phyloP scores from a whole-genome alignment of 1,140 invertebrate species.

The Chymomyza costata region DNA sequence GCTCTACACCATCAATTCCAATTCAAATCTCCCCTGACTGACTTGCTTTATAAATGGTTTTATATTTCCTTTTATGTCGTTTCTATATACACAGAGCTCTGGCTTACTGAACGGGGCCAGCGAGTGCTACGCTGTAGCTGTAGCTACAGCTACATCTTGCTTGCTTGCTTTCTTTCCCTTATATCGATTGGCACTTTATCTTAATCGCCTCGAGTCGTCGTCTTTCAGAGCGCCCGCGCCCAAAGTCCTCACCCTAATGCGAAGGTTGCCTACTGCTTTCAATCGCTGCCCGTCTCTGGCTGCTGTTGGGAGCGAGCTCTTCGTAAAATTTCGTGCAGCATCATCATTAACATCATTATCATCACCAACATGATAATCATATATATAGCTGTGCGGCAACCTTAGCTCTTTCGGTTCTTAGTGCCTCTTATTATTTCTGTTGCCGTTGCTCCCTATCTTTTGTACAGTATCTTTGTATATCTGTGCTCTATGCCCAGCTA shows the following conservation, averaged over 20 bases:
- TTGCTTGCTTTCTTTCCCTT: conserved; percentile 62
- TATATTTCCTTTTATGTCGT: conserved; percentile 72
- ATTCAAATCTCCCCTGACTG: conserved; percentile 72
- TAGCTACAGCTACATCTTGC: conserved; percentile 21
- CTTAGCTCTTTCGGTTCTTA: conserved; percentile 12
- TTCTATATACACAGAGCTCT: conserved; percentile 19
- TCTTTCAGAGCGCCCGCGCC: conserved; percentile 36
- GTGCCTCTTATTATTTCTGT: not conserved
- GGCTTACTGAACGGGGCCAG: conserved; percentile 11
- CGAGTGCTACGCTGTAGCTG: conserved; percentile 16
- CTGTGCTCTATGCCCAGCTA: conserved; percentile 12
- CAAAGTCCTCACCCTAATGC: conserved; percentile 34
- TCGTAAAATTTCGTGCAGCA: conserved; percentile 60
- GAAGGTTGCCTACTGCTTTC: conserved; percentile 25
- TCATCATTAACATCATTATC: conserved; percentile 41
- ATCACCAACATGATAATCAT: conserved; percentile 33
- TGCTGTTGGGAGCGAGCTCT: conserved; percentile 28
- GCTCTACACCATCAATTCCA: conserved; percentile 71
- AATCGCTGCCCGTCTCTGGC: not conserved
- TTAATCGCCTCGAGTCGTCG: conserved; percentile 66
- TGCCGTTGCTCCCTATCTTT: conserved; percentile 39
- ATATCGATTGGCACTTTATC: conserved; percentile 73
- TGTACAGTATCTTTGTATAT: conserved; percentile 45
- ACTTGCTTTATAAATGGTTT: conserved; percentile 74
- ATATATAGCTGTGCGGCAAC: conserved; percentile 11